These are phyloP conservation scores for Pelmatolapia mariae DNA, from an alignment of 2,113 vertebrate genomes.

Conservation along the genomic window DNA sequence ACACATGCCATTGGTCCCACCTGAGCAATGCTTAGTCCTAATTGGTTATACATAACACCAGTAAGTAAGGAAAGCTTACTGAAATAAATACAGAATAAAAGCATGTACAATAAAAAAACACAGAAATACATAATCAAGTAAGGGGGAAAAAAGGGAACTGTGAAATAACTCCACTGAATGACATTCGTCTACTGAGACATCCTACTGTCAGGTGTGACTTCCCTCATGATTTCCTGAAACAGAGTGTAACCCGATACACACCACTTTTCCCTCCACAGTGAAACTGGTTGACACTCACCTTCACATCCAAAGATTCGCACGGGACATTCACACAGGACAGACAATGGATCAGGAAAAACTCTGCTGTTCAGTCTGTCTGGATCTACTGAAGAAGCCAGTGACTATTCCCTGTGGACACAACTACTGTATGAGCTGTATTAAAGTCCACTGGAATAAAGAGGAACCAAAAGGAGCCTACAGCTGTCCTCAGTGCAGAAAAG, in stretches of 20 bases:
- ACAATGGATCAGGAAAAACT: not conserved
- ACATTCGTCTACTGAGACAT: not conserved
- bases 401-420: not conserved
- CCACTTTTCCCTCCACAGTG: not conserved
- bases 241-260: not conserved
- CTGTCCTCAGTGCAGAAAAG: not conserved
- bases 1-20: not conserved
- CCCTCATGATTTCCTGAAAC: not conserved
- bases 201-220: not conserved
- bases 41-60: not conserved
- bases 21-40: not conserved
- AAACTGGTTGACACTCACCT: not conserved
- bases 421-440: not conserved
- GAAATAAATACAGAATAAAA: not conserved
- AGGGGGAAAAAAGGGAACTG: fast-evolving
- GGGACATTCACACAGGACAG: fast-evolving
- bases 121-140: not conserved
- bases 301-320: not conserved
- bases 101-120: not conserved
- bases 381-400: not conserved
- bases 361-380: not conserved
- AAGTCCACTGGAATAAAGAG: fast-evolving
- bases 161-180: not conserved
- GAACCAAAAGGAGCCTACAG: not conserved
- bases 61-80: not conserved